Base-by-base conservation (phyloP, 2,113 vertebrate genomes). In the Greenwoodochromis staneri region DNA sequence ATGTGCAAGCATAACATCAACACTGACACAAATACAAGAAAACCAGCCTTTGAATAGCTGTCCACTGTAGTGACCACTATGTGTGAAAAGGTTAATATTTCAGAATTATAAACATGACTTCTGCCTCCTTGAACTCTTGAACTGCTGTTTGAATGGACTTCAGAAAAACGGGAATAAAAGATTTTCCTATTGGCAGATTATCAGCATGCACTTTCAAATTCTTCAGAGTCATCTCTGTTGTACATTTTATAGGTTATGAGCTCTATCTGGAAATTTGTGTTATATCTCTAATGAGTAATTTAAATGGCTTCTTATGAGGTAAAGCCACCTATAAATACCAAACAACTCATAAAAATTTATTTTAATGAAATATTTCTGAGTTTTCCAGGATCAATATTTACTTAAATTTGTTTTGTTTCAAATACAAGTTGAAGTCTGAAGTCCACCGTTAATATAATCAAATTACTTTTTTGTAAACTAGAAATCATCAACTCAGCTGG, bases 331-430 rank as follows among this genome's bases (percentile, higher is more conserved):
- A 17, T 47, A 29, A 45, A 47, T 76, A 19, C 12, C 2, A 47
- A 0, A 1, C 9, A 0, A 47, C 40, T 19, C 42, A 47, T 29
- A 1, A 76, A 40, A 29, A 29, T 49, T 0, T 0, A 29, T 49
- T 49, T 76, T 29, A 49, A 8, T 29, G 6, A 19, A 76, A 31
- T 29, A 49, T 49, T 19, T 49, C 42, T 76, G 24, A 31, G 27
- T n/a, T 78, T 78, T 78, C 16, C 27, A 49, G 42, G 16, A 49
- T 49, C 6, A 78, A 13, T 0, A 19, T n/a, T 78, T 49, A n/a
- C 9, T 49, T 49, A n/a, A 12, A 34, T 19, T 78, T 4, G 7
- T n/a, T 78, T n/a, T 9, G 17, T 78, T 78, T 51, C 45, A 51
- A 13, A 49, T 13, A 9, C 4, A 47, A 34, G 29, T 34, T 78